phyloP scores from a whole-genome alignment of 2,797 vertebrate species.

The Protosalanx chinensis region DNA sequence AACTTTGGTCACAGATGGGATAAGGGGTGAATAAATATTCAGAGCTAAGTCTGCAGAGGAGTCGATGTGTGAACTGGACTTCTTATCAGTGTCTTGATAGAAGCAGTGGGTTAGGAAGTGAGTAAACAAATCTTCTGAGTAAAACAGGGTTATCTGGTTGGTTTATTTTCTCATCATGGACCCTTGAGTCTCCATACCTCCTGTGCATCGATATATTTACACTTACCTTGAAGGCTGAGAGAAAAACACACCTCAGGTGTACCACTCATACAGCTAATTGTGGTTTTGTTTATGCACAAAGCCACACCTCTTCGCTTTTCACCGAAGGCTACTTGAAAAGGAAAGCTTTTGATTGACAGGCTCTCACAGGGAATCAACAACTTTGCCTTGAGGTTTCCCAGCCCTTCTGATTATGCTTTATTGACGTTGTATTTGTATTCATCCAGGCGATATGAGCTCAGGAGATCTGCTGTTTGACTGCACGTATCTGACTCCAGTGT shows the following conservation, averaged over 20 bases:
- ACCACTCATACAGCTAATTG: background rate
- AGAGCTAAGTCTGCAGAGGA: conserved; percentile 16
- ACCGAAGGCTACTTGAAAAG: background rate
- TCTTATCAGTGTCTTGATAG: conserved; percentile 25
- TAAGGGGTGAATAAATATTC: conserved; percentile 45
- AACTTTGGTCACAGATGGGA: conserved; percentile 23
- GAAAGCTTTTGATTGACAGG: conserved; percentile 4
- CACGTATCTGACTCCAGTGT: conserved; percentile 1
- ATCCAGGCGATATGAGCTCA: conserved; percentile 14
- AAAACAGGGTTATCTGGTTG: conserved; percentile 11
- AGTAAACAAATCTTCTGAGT: conserved; percentile 12
- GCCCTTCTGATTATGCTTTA: conserved; percentile 53
- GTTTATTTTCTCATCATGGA: conserved; percentile 11
- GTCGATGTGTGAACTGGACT: background rate
- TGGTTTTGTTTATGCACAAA: background rate
- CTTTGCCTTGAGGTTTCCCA: conserved; percentile 47
- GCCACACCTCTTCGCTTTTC: background rate
- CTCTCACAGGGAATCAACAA: background rate
- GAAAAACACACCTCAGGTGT: background rate
- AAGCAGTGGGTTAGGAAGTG: conserved; percentile 21
- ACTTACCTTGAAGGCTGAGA: background rate
- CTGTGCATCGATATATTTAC: background rate
- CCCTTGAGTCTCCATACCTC: background rate
- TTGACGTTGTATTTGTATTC: conserved; percentile 45
- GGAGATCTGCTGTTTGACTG: conserved; percentile 1